Evolutionary conservation across 2,113 vertebrate genomes (phyloP), one percentile per base, ranked within the genome.

Genomic region (Hemiscyllium ocellatum): DNA sequence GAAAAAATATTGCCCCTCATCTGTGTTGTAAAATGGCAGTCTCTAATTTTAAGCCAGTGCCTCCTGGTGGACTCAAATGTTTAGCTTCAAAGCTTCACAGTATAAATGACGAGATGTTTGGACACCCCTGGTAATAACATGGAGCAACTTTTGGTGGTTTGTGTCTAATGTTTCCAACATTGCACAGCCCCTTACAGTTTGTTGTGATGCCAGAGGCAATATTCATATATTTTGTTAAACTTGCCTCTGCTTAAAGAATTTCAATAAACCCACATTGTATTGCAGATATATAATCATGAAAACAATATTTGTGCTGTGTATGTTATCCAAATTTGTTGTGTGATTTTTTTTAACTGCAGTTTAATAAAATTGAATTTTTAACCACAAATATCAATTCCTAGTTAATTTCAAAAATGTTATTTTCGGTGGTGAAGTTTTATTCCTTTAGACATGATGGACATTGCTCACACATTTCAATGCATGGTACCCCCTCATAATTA

Each of bases 301-400:
- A 94, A 94, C 66, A 94, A 42, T 94, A 94, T 69, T 69, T 94
- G 37, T 94, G 91, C 91, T 94, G 65, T 47, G n/a, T 94, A 69
- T 68, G 91, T 94, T 70, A 94, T 94, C 91, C 65, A 94, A 24
- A 22, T 70, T 68, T 94, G n/a, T 42, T 70, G 66, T 94, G 91
- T 69, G 65, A 69, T 2, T 42, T 94, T 69, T 94, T 69, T 42
- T 94, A 26, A 94, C 22, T 94, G 37, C 33, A 69, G 91, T 94
- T 94, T 94, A 94, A 94, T 94, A 94, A 94, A 94, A 94, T 68
- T 94, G 42, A 94, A 69, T 37, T 69, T 69, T 94, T 94, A 94
- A 94, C 91, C 91, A 94, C 91, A 68, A 94, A 47, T 94, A 94
- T 47, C 66, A 10, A 70, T 94, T 61, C 24, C 65, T 68, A 42